Conservation (phyloP, 2,797 vertebrate genomes). For the Picus viridis region DNA sequence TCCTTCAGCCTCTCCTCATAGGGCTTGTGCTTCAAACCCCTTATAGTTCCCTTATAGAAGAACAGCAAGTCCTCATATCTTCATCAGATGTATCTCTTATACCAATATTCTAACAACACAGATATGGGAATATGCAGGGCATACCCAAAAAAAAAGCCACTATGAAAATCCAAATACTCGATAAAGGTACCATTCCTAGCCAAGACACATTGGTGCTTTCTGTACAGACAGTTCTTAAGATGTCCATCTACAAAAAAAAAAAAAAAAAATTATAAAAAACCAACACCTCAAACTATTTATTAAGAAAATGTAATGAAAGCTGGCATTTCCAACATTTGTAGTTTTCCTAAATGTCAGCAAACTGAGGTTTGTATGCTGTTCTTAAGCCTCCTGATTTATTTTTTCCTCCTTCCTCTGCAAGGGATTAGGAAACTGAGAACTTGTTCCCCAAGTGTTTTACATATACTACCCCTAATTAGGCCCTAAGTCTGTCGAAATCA, state of each 20-base stretch:
- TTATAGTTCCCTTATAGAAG: not conserved
- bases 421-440: not conserved
- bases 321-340: not conserved
- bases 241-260: not conserved
- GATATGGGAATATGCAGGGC: rapidly evolving
- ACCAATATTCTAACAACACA: not conserved
- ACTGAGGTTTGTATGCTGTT: not conserved
- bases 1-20: too few relatives aligned
- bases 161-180: not conserved
- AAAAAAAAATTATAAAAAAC: too few relatives aligned
- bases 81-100: not conserved
- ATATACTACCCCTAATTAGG: not conserved
- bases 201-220: not conserved
- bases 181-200: not conserved
- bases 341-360: not conserved
- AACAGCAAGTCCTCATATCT: not conserved
- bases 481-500: not conserved
- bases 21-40: too few relatives aligned
- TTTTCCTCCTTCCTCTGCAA: not conserved
- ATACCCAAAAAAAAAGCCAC: not conserved
- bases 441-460: not conserved
- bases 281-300: not conserved
- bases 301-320: not conserved
- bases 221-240: not conserved
- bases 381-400: not conserved